Base-by-base conservation (phyloP, 2,888 invertebrate species). In the Pterobdella sp. region DNA sequence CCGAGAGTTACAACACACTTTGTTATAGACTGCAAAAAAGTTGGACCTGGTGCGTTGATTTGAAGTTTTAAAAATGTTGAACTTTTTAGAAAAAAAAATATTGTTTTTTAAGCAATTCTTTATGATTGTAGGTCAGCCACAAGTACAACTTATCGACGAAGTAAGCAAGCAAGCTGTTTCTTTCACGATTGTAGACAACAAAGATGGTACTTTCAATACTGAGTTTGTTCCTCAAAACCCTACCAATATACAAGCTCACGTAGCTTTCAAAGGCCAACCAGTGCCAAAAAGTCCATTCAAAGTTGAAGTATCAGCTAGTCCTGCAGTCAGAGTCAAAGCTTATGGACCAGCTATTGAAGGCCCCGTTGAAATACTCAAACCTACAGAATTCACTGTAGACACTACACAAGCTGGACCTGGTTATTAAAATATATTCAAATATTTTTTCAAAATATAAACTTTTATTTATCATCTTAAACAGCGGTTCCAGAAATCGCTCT, bases 341-440 rank as follows among this genome's bases (percentile, higher is more conserved):
- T 91, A 88, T 80, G 92, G 92, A 0, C 90, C 91, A 0, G 82
- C 92, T 78, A 86, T 93, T 3, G 90, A 91, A 81, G 88, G 88
- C 75, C 90, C 90, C 0, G 89, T 91, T 0, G 90, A 89, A 80
- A 88, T 90, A 14, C 89, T 89, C 77, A 85, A 87, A 2, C 88
- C 90, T 31, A 92, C 91, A 1, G 89, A 91, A 82, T 92, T 93
- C 82, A 90, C 90, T 79, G 89, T 93, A 66, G 92, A 93, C 82
- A 90, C 91, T 75, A 89, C 90, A 66, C 89, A 90, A 79, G 92
- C 92, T 68, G 92, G 92, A 26, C 88, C 89, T 75, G 92, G 90
- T 78, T 32, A 72, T 63, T 72, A 22, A 7, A 7, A 14, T 18
- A 2, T 22, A 56, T 42, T 42, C 7, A 42, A 7, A 42, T 42